Conservation (phyloP, 2,888 invertebrate genomes). For the Lomographa bimaculata region DNA sequence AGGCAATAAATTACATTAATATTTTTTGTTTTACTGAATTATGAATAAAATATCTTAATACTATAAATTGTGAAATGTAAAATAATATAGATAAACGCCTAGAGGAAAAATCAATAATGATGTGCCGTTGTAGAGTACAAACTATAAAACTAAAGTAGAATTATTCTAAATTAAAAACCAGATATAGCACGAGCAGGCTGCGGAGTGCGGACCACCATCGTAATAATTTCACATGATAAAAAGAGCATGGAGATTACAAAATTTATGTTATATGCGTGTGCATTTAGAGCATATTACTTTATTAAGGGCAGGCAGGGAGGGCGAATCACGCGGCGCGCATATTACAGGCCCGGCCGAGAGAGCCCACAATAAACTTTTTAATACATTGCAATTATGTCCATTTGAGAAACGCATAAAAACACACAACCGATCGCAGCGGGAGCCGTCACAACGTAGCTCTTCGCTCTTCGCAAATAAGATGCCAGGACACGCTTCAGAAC, state of each 20-base stretch:
- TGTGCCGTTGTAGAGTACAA: conserved; percentile 52
- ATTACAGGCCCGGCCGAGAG: conserved; percentile 56
- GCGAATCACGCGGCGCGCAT: conserved; percentile 57
- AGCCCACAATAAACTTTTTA: conserved; percentile 69
- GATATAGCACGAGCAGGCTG: conserved; percentile 56
- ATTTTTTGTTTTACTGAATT: conserved; percentile 10
- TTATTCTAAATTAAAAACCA: conserved; percentile 74
- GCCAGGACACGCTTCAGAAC: conserved; percentile 45
- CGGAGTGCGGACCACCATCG: conserved; percentile 73
- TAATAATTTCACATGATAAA: conserved; percentile 77
- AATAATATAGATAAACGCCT: conserved; percentile 54
- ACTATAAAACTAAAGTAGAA: conserved; percentile 56
- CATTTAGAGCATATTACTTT: conserved; percentile 82
- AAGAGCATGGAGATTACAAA: conserved; percentile 69
- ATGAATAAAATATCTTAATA: conserved; percentile 25
- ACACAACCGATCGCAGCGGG: conserved; percentile 58
- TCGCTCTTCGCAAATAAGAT: conserved; percentile 51
- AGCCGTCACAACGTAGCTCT: conserved; percentile 56
- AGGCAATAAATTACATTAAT: conserved; percentile 37
- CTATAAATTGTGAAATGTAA: conserved; percentile 17
- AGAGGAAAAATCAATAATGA: conserved; percentile 65
- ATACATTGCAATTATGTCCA: conserved; percentile 74
- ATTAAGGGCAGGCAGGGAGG: conserved; percentile 76
- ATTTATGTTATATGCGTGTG: conserved; percentile 80
- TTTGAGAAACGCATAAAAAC: conserved; percentile 72